Evolutionary conservation across 2,113 vertebrate genomes (phyloP).

Genomic region (Myotis brandtii): DNA sequence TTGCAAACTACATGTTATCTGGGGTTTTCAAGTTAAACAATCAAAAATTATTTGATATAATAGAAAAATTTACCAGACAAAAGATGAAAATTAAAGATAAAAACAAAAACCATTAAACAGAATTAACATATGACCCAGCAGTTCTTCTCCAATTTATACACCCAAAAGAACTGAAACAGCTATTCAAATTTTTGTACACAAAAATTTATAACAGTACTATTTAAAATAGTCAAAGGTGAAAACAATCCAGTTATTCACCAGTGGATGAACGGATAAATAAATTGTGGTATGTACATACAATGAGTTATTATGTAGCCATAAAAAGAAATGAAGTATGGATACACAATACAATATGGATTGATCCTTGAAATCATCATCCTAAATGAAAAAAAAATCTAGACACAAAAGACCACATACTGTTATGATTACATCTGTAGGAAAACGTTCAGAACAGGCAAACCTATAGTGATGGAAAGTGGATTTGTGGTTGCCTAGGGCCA

Average conservation of each 20-base stretch:
- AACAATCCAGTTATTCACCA: not conserved
- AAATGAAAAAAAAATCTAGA: not conserved
- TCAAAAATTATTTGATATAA: not conserved
- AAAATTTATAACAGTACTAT: not conserved
- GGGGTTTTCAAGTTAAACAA: slow-evolving; percentile 16
- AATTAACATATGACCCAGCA: not conserved
- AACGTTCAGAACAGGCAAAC: not conserved
- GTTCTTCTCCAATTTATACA: not conserved
- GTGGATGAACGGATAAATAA: not conserved
- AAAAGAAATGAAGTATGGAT: not conserved
- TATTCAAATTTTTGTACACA: not conserved
- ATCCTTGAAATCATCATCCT: not conserved
- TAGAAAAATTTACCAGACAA: slow-evolving; percentile 5
- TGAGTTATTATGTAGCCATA: not conserved
- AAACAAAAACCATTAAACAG: not conserved
- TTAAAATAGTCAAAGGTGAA: not conserved
- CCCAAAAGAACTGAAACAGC: not conserved
- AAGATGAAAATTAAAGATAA: slow-evolving; percentile 30
- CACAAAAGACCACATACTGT: not conserved
- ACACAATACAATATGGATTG: not conserved
- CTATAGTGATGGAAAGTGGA: not conserved
- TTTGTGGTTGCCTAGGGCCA: not conserved
- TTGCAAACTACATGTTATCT: not conserved
- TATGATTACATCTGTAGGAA: not conserved
- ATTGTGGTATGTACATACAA: not conserved